Percentiles rank a stretch among this genome's conserved stretches.
Evolutionary conservation across 2,888 invertebrate genomes (phyloP).

Genomic region (Temnothorax rugatulus): DNA sequence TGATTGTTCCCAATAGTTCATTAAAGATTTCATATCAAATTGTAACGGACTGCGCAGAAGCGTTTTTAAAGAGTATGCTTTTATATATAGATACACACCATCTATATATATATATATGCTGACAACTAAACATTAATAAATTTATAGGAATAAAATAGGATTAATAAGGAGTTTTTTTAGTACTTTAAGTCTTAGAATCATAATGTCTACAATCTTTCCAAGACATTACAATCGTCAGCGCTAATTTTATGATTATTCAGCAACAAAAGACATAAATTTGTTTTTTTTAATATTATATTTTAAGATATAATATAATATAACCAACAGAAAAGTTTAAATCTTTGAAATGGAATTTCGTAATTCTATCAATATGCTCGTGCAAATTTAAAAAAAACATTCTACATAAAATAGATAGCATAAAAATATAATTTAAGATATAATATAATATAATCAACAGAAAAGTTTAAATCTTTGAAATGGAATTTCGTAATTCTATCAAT

Average conservation of each 20-base stretch:
- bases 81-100: not conserved
- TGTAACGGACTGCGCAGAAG: not conserved
- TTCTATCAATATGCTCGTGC: not conserved
- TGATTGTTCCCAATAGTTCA: not conserved
- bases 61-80: not conserved
- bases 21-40: conserved; percentile 14
- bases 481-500: not conserved
- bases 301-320: not conserved
- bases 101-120: too few relatives aligned
- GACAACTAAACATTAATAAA: not conserved
- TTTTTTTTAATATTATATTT: not conserved
- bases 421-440: not conserved
- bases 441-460: not conserved
- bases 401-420: not conserved
- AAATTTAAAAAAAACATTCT: too few relatives aligned
- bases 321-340: not conserved
- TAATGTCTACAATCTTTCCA: not conserved
- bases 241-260: not conserved
- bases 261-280: not conserved
- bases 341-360: not conserved
- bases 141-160: not conserved
- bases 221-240: not conserved
- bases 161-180: not conserved
- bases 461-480: not conserved
- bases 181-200: not conserved